Evolutionary conservation across 2,888 invertebrate species (phyloP).

Genomic region (Folsomia candida): DNA sequence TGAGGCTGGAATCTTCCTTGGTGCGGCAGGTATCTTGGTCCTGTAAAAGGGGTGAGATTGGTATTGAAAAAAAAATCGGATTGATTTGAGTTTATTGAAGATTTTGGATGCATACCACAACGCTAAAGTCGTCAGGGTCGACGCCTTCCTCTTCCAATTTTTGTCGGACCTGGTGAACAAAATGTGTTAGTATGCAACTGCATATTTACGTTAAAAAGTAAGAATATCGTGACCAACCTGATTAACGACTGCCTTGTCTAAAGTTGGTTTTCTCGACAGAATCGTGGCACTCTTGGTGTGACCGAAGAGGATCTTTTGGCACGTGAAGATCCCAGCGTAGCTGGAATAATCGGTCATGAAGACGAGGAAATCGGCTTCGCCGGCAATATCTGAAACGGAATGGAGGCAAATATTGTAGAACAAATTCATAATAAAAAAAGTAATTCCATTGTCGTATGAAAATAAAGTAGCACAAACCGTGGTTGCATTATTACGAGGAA

Average conservation of each 20-base stretch:
- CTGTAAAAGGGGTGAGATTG: constrained; percentile 9
- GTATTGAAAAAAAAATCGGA: background rate
- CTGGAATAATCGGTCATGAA: constrained; percentile 71
- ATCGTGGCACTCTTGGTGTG: constrained; percentile 78
- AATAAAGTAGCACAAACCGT: too few relatives aligned
- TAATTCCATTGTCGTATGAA: too few relatives aligned
- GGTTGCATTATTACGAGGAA: too few relatives aligned
- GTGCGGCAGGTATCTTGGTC: constrained; percentile 68
- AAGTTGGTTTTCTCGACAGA: constrained; percentile 68
- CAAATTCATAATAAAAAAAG: background rate
- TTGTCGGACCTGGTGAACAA: constrained; percentile 61
- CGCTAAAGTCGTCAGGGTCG: constrained; percentile 73
- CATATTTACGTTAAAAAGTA: constrained; percentile 21
- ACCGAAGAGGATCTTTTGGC: constrained; percentile 72
- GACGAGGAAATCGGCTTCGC: constrained; percentile 71
- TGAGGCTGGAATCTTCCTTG: constrained; percentile 57
- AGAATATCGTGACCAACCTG: too few relatives aligned
- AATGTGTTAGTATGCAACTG: background rate
- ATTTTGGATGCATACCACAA: constrained; percentile 57
- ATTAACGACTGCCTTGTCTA: constrained; percentile 69
- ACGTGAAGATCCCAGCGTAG: constrained; percentile 75
- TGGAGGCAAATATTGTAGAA: too few relatives aligned
- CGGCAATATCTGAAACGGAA: constrained; percentile 68
- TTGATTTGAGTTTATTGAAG: too few relatives aligned
- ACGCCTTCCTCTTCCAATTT: constrained; percentile 65